These are phyloP conservation scores for Rhopalosiphum maidis DNA, from an alignment of 1,140 invertebrate species.

Conservation along the genomic window DNA sequence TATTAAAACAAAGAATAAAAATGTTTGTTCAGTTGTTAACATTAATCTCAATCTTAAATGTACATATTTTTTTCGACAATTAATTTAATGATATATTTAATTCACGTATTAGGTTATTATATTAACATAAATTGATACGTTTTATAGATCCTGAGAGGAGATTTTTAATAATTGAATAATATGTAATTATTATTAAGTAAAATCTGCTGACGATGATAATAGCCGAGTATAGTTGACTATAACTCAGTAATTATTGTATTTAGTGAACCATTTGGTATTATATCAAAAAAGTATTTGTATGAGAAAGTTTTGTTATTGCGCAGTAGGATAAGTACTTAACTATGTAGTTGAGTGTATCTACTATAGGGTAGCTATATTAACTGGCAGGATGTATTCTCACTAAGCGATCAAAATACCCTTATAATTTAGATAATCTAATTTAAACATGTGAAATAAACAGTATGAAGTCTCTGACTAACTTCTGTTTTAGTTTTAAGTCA, in stretches of 20 bases:
- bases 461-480: neutral
- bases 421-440: constrained; percentile 42
- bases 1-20: neutral
- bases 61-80: neutral
- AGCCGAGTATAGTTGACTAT: neutral
- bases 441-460: neutral
- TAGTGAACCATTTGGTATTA: neutral
- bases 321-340: neutral
- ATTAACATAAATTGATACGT: neutral
- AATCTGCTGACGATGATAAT: neutral
- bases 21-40: neutral
- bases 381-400: neutral
- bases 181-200: too few relatives aligned
- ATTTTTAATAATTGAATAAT: neutral
- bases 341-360: neutral
- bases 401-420: neutral
- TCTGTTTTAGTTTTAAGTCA: neutral
- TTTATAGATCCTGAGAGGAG: neutral
- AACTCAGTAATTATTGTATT: neutral
- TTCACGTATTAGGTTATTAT: neutral
- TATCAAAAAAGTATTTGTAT: neutral
- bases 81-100: too few relatives aligned
- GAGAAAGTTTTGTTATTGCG: neutral
- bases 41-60: neutral
- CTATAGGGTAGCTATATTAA: neutral